Base-by-base conservation (phyloP, 2,113 vertebrate genomes). In the Antechinus flavipes region DNA sequence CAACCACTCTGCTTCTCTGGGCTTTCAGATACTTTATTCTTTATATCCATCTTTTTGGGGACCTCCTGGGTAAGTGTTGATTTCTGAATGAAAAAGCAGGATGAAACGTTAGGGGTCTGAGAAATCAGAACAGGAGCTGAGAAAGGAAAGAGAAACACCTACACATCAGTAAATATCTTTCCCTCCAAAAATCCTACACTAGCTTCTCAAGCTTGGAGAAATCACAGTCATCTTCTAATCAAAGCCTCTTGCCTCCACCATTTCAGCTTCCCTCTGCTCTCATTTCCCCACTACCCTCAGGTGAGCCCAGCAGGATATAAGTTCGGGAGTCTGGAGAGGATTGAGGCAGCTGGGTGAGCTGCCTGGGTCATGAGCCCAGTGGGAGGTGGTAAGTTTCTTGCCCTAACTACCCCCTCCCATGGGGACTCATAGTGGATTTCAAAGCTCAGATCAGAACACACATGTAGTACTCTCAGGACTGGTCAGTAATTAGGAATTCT, bases 71-170 rank as follows among this genome's bases (percentile, higher is more conserved):
- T 76, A 26, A 50, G 35, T 22, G 54, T n/a, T 58, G 55, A 50
- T 94, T 50, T 56, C 55, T 89, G 47, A 76, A 92, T 89, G 96
- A 84, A 95, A 91, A 54, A 97, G 89, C 58, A 94, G 93, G 93
- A 47, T 47, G 14, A 56, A 94, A 94, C 58, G 84, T 56, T 9
- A 46, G 53, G 49, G 95, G n/a, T 42, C 42, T 92, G 91, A 95
- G 96, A 94, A 94, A 61, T 95, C 90, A 93, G 93, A 93, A 91
- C 27, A 56, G n/a, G 11, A 84, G 35, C 91, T 95, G 91, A 56
- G n/a, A 91, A 47, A 12, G 26, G 0, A n/a, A 94, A 53, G 92
- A 96, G 93, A 96, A 97, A 54, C 96, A 93, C 95, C 95, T 95
- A 92, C n/a, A 92, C 53, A 19, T 55, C 68, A 89, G 93, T 89